Base-by-base conservation (phyloP, 2,113 vertebrate genomes). In the Pantherophis guttatus region DNA sequence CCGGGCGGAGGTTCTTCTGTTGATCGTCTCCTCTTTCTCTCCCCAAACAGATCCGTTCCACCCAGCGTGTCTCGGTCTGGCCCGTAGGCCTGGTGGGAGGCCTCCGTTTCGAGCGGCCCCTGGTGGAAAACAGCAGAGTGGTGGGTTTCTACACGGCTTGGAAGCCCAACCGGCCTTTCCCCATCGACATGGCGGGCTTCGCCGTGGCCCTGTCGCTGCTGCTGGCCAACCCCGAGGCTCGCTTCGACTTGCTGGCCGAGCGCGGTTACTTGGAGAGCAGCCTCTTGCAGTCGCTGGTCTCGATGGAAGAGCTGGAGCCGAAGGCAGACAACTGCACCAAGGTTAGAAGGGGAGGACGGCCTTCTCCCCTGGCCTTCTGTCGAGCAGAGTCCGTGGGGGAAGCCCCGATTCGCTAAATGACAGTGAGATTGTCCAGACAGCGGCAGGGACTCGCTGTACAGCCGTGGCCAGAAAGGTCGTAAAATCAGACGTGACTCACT, bases 211-310 rank as follows among this genome's bases (percentile, higher is more conserved):
- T 99, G 85, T 97, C 96, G 55, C 96, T 98, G 94, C 97, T 99
- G 8, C 93, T 99, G 96, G 95, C 97, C 93, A 98, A 98, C 93
- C 98, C 97, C 0, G 97, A 97, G 21, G 98, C 98, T 59, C 96
- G 95, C 44, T 99, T 99, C 26, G 98, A 99, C 8, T 97, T 97
- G 10, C 95, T 98, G 0, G 98, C 98, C 10, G 98, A 98, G 62
- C 98, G 98, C 93, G 99, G 99, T 91, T 98, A 98, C 95, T 96
- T 99, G 94, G 99, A 99, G 94, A 99, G 98, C 97, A 99, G 98
- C 95, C 97, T 99, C 29, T 97, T 99, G 65, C 98, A 98, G 92
- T 97, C 97, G 7, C 94, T 99, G 44, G 98, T 98, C 55, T 98
- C 98, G 2, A 97, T 98, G 95, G 98, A 98, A 0, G 98, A 99